Percentiles rank a stretch among this genome's conserved stretches.
These are phyloP conservation scores for Arenaria interpres DNA, from an alignment of 2,113 vertebrate genomes.

Conservation along the genomic window DNA sequence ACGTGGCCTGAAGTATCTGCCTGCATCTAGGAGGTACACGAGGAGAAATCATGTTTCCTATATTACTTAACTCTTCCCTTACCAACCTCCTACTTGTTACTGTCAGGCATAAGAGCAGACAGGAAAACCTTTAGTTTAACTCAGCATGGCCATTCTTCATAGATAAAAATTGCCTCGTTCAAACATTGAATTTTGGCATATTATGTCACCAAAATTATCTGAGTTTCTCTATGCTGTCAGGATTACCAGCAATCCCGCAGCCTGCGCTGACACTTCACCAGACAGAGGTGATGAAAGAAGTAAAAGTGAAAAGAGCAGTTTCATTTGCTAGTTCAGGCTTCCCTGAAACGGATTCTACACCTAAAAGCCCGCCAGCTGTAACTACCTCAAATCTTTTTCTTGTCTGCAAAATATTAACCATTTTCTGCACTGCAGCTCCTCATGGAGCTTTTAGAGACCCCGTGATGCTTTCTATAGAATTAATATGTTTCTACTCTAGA, in stretches of 20 bases:
- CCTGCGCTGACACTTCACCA: neutral
- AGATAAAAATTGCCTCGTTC: neutral
- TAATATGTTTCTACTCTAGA: neutral
- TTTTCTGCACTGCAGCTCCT: neutral
- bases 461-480: neutral
- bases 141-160: neutral
- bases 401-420: neutral
- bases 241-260: neutral
- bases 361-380: neutral
- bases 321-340: neutral
- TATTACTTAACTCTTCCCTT: neutral
- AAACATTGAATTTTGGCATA: neutral
- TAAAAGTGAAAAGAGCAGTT: neutral
- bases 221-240: neutral
- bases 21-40: neutral
- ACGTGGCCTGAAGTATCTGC: rapidly evolving
- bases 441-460: neutral
- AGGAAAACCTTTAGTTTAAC: neutral
- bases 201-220: neutral
- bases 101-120: neutral
- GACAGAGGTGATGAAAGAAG: neutral
- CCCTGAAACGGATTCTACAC: neutral
- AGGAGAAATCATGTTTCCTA: neutral
- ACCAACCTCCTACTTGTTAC: neutral
- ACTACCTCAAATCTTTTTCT: neutral